Percentiles rank a stretch among this genome's conserved stretches.
Conservation (phyloP, 2,797 vertebrate species). For the Muscicapa striata region DNA sequence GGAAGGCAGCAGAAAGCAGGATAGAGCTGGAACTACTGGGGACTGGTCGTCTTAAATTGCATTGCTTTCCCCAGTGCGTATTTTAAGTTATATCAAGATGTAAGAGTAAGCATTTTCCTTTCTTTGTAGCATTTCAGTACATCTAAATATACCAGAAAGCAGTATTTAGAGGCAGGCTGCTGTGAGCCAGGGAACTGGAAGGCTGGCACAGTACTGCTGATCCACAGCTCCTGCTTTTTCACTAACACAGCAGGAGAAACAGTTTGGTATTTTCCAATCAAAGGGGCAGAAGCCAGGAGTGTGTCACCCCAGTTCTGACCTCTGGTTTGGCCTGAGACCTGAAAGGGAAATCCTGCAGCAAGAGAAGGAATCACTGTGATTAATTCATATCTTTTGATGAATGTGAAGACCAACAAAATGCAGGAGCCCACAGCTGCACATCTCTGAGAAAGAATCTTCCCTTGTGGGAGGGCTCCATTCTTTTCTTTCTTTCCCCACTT, state of each 20-base stretch:
- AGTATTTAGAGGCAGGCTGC: background rate
- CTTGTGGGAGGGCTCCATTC: background rate
- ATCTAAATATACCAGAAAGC: constrained; percentile 36
- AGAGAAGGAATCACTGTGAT: background rate
- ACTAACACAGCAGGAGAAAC: background rate
- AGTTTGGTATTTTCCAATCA: background rate
- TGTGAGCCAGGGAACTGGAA: background rate
- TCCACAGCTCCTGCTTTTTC: background rate
- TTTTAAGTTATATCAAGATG: constrained; percentile 17
- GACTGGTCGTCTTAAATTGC: constrained; percentile 23
- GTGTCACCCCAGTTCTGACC: background rate
- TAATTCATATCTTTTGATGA: background rate
- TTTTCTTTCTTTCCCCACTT: background rate
- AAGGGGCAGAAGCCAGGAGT: background rate
- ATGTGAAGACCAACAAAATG: background rate
- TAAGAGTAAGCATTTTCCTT: constrained; percentile 2
- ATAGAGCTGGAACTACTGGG: background rate
- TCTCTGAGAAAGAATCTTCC: background rate
- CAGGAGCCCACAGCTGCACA: background rate
- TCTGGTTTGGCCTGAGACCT: background rate
- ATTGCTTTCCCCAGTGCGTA: background rate
- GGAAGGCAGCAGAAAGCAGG: constrained; percentile 1
- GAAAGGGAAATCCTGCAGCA: background rate
- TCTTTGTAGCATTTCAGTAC: constrained; percentile 16
- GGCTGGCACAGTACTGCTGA: background rate